Evolutionary conservation across 2,888 invertebrate genomes (phyloP).

Genomic region (Prenolepis imparis): DNA sequence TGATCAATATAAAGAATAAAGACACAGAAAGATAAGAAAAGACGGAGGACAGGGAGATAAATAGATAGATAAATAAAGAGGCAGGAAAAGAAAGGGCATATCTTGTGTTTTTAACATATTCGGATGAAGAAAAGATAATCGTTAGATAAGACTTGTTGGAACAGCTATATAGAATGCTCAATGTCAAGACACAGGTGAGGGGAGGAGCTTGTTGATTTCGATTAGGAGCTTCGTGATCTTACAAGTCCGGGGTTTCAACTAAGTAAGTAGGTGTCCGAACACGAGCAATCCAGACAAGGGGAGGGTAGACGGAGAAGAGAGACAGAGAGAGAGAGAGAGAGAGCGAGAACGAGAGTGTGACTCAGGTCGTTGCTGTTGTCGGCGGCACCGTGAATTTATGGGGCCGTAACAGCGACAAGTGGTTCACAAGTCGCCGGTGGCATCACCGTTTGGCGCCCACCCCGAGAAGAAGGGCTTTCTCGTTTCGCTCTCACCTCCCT

Average conservation of each 20-base stretch:
- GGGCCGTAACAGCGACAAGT: slow-evolving; percentile 89
- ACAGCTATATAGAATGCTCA: neutral
- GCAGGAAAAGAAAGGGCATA: neutral
- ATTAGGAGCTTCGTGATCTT: slow-evolving; percentile 67
- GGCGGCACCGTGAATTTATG: slow-evolving; percentile 87
- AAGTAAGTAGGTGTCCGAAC: slow-evolving; percentile 80
- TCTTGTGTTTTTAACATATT: neutral
- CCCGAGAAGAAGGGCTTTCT: slow-evolving; percentile 81
- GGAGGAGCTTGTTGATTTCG: slow-evolving; percentile 71
- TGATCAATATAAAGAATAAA: slow-evolving; percentile 64
- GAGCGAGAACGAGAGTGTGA: slow-evolving; percentile 64
- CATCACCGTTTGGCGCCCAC: slow-evolving; percentile 88
- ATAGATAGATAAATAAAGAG: slow-evolving; percentile 61
- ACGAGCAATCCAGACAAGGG: slow-evolving; percentile 70
- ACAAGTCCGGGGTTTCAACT: slow-evolving; percentile 65
- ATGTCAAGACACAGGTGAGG: neutral
- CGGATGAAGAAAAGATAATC: neutral
- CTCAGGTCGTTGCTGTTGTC: slow-evolving; percentile 71
- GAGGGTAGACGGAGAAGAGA: slow-evolving; percentile 57
- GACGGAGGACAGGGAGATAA: slow-evolving; percentile 23
- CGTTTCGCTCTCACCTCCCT: slow-evolving; percentile 81
- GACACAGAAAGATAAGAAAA: slow-evolving; percentile 51
- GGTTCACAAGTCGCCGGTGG: slow-evolving; percentile 89
- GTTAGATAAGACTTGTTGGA: neutral
- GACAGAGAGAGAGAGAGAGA: slow-evolving; percentile 60